A percentile compares a stretch with the other conserved stretches of the same genome.
These are phyloP conservation scores for Diaperis boleti DNA, from an alignment of 2,888 invertebrate genomes.

Conservation along the genomic window DNA sequence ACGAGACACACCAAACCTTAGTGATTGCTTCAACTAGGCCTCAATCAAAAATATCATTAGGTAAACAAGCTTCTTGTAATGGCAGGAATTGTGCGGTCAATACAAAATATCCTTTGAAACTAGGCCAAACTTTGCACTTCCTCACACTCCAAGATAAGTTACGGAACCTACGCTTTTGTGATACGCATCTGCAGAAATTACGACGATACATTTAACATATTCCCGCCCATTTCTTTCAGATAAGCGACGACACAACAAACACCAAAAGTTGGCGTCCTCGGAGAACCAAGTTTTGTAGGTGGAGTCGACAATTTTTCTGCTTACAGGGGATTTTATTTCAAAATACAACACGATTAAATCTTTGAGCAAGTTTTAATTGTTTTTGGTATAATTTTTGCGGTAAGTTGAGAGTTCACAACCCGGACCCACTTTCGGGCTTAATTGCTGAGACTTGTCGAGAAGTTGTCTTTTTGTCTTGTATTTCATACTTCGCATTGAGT, in stretches of 20 bases:
- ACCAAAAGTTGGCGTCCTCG: background rate
- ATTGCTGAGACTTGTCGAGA: background rate
- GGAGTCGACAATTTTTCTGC: constrained; percentile 7
- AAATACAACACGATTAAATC: constrained; percentile 13
- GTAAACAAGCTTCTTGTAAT: too few species aligned
- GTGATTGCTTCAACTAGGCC: too few species aligned
- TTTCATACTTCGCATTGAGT: background rate
- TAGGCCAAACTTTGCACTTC: too few species aligned
- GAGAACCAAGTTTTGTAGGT: background rate
- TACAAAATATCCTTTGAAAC: too few species aligned
- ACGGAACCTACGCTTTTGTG: too few species aligned
- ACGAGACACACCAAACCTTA: too few species aligned
- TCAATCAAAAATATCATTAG: too few species aligned
- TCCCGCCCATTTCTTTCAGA: constrained; percentile 2
- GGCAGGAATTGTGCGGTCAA: too few species aligned
- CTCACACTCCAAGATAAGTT: too few species aligned
- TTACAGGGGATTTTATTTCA: constrained; percentile 5
- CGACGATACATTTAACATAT: constrained; percentile 19
- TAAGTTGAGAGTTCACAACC: constrained; percentile 4
- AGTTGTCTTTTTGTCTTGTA: constrained; percentile 2
- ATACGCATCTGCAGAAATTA: constrained; percentile 12
- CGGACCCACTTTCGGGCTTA: background rate
- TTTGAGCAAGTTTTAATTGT: constrained; percentile 9
- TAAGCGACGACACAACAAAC: constrained; percentile 5
- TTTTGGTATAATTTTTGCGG: constrained; percentile 1